A percentile compares a stretch with the other conserved stretches of the same genome.
Conservation (phyloP, 2,888 invertebrate genomes). For the Brachynemurus nebulosus region DNA sequence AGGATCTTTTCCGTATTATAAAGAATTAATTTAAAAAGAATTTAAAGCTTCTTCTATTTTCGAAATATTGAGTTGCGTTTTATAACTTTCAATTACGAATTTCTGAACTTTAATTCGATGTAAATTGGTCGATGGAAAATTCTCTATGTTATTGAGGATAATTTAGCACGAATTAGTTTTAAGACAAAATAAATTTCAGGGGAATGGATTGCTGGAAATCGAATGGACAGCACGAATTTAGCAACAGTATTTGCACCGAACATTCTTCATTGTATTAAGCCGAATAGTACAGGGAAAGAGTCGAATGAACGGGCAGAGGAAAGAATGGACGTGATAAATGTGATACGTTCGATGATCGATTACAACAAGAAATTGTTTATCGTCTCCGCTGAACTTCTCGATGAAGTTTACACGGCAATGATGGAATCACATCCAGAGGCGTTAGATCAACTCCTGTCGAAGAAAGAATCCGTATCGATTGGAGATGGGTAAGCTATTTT, state of each 20-base stretch:
- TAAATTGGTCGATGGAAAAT: too few relatives aligned
- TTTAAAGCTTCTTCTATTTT: too few relatives aligned
- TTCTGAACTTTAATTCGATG: too few relatives aligned
- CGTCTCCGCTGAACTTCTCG: conserved; percentile 66
- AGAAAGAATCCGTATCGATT: conserved; percentile 28
- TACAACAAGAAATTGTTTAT: conserved; percentile 52
- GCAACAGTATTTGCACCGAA: conserved; percentile 93
- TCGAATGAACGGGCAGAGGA: conserved; percentile 57
- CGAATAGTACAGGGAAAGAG: conserved; percentile 33
- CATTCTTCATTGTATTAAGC: conserved; percentile 66
- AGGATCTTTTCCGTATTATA: too few relatives aligned
- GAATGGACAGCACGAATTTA: conserved; percentile 86
- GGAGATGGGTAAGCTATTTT: conserved; percentile 5
- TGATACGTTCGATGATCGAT: conserved; percentile 64
- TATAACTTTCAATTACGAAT: too few relatives aligned
- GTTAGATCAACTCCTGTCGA: conserved; percentile 49
- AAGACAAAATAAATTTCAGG: too few relatives aligned
- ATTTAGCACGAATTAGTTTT: too few relatives aligned
- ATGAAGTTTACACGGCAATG: conserved; percentile 75
- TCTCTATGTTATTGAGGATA: too few relatives aligned
- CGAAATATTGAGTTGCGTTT: too few relatives aligned
- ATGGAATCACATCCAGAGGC: conserved; percentile 73
- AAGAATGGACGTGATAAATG: conserved; percentile 79
- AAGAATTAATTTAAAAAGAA: too few relatives aligned
- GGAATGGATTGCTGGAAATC: conserved; percentile 59